Evolutionary conservation across 2,888 invertebrate species (phyloP).

Genomic region (Amblyteles armatorius): DNA sequence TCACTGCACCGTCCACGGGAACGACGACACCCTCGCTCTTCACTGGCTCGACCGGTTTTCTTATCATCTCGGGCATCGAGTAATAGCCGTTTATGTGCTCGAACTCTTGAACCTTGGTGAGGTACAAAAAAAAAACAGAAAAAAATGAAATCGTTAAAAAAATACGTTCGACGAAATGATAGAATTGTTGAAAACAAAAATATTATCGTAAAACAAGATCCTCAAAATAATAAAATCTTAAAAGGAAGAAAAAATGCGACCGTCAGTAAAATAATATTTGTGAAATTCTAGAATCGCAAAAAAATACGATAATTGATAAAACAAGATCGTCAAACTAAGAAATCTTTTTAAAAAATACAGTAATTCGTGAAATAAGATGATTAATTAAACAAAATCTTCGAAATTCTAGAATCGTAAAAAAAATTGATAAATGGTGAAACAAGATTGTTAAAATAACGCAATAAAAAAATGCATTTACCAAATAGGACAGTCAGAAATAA

Average conservation of each 20-base stretch:
- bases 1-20: slow-evolving; percentile 74
- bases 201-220: too few species aligned
- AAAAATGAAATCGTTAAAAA: slow-evolving; percentile 4
- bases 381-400: neutral
- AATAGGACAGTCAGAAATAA: too few species aligned
- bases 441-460: too few species aligned
- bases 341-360: too few species aligned
- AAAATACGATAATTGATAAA: too few species aligned
- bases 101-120: slow-evolving; percentile 95
- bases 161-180: neutral
- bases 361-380: too few species aligned
- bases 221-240: neutral
- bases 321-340: too few species aligned
- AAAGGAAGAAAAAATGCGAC: neutral
- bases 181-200: neutral
- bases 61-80: slow-evolving; percentile 97
- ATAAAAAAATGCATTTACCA: too few species aligned
- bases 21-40: slow-evolving; percentile 82
- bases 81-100: slow-evolving; percentile 99
- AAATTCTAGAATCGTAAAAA: too few species aligned
- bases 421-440: too few species aligned
- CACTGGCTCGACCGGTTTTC: slow-evolving; percentile 91
- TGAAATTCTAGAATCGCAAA: too few species aligned
- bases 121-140: neutral
- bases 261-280: neutral